Percentiles rank a stretch among this genome's conserved stretches.
phyloP scores from a whole-genome alignment of 1,140 invertebrate genomes.

The Ctenoplectra terminalis region DNA sequence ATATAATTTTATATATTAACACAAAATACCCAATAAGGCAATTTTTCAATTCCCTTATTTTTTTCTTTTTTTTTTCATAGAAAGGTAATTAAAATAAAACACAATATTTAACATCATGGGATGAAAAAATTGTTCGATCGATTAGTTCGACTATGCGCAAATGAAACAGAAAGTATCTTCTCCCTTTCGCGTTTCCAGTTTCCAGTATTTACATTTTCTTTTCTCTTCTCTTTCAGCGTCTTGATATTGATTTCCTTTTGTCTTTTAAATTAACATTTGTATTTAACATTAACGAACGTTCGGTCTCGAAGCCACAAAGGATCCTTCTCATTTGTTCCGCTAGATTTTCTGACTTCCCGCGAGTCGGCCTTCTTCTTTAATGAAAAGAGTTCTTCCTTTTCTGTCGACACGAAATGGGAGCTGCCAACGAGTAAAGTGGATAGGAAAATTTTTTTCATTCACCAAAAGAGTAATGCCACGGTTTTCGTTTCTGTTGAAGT shows the following conservation, averaged over 20 bases:
- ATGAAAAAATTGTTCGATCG: too few relatives aligned
- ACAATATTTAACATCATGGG: too few relatives aligned
- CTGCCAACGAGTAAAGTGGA: too few relatives aligned
- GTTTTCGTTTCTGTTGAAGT: not conserved
- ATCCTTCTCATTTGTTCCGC: not conserved
- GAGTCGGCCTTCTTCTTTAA: not conserved
- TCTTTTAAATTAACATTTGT: conserved; percentile 1
- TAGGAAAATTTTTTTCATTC: not conserved
- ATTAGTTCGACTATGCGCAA: not conserved
- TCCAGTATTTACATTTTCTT: not conserved
- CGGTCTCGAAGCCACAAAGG: not conserved
- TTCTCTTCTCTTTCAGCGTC: too few relatives aligned
- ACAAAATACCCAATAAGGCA: too few relatives aligned
- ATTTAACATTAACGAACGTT: conserved; percentile 18
- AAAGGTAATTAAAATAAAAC: too few relatives aligned
- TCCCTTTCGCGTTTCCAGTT: too few relatives aligned
- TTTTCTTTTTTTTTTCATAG: too few relatives aligned
- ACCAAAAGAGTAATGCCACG: not conserved
- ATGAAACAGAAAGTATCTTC: not conserved
- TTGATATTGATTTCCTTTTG: not conserved
- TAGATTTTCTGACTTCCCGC: not conserved
- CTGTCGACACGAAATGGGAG: not conserved
- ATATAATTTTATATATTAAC: too few relatives aligned
- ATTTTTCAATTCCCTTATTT: too few relatives aligned
- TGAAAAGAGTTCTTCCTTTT: not conserved